These are phyloP conservation scores for Charaxes varanes DNA, from an alignment of 1,140 invertebrate genomes.

Conservation along the genomic window DNA sequence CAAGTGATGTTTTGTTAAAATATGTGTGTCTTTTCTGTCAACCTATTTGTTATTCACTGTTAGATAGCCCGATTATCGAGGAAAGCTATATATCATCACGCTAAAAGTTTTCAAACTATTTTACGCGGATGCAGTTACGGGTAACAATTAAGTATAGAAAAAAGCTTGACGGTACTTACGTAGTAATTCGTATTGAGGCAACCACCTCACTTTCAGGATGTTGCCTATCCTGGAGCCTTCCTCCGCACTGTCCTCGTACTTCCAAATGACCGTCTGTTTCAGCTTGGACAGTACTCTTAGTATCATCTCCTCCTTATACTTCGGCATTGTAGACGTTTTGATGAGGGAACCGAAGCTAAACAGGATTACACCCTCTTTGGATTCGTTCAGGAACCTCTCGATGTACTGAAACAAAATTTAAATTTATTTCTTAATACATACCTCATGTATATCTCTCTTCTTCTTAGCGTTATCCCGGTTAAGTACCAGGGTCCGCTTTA, in stretches of 20 bases:
- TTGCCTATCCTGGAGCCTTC: constrained; percentile 51
- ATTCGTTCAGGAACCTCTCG: constrained; percentile 78
- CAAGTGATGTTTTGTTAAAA: too few species aligned
- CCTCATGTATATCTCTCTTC: too few species aligned
- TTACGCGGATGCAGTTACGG: too few species aligned
- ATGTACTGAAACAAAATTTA: constrained; percentile 70
- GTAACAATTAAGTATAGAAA: too few species aligned
- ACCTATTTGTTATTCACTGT: too few species aligned
- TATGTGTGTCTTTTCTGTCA: too few species aligned
- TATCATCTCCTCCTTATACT: constrained; percentile 64
- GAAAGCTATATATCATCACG: too few species aligned
- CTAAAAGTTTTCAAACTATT: too few species aligned
- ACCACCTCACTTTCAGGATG: constrained; percentile 75
- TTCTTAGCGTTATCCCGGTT: neutral
- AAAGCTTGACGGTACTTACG: too few species aligned
- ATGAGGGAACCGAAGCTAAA: constrained; percentile 81
- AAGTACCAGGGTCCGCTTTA: too few species aligned
- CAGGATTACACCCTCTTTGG: constrained; percentile 77
- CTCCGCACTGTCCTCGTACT: constrained; percentile 75
- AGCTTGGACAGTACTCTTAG: constrained; percentile 70
- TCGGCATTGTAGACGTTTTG: constrained; percentile 61
- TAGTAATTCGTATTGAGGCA: constrained; percentile 77
- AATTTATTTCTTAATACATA: neutral
- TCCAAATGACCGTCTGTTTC: constrained; percentile 79
- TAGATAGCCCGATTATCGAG: too few species aligned